Evolutionary conservation across 2,888 invertebrate genomes (phyloP).

Genomic region (Dione vanillae): DNA sequence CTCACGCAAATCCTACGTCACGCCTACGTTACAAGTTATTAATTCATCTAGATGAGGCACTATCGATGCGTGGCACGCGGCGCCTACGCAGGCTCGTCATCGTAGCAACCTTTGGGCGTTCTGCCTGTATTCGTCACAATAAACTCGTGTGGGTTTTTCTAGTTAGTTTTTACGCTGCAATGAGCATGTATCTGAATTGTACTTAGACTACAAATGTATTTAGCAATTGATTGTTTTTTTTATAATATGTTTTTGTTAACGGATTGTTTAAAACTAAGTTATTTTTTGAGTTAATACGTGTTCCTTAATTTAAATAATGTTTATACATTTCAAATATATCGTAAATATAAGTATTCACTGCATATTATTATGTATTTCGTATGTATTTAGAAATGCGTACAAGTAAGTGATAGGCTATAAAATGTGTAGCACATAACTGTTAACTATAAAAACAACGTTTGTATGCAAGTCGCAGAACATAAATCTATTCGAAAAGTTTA

Average conservation of each 20-base stretch:
- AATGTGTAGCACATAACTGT: conserved; percentile 33
- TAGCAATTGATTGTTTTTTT: background rate
- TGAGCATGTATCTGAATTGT: conserved; percentile 32
- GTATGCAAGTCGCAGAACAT: conserved; percentile 26
- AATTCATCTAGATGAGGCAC: conserved; percentile 60
- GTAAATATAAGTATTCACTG: background rate
- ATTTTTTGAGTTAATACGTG: too few relatives aligned
- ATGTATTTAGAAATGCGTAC: background rate
- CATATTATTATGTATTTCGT: background rate
- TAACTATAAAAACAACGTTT: conserved; percentile 35
- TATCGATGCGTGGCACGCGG: conserved; percentile 67
- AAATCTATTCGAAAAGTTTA: conserved; percentile 32
- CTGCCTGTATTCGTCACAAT: conserved; percentile 51
- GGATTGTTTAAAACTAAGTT: too few relatives aligned
- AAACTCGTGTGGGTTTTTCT: conserved; percentile 62
- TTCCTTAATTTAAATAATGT: too few relatives aligned
- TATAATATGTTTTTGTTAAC: background rate
- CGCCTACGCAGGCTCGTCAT: conserved; percentile 61
- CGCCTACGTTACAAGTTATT: conserved; percentile 61
- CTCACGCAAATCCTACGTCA: conserved; percentile 62
- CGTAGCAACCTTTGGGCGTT: conserved; percentile 44
- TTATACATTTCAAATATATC: background rate
- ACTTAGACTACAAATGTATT: conserved; percentile 33
- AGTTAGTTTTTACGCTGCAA: conserved; percentile 51
- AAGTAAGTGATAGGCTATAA: conserved; percentile 3